Conservation (phyloP, 1,140 invertebrate species). For the Augochlora pura region DNA sequence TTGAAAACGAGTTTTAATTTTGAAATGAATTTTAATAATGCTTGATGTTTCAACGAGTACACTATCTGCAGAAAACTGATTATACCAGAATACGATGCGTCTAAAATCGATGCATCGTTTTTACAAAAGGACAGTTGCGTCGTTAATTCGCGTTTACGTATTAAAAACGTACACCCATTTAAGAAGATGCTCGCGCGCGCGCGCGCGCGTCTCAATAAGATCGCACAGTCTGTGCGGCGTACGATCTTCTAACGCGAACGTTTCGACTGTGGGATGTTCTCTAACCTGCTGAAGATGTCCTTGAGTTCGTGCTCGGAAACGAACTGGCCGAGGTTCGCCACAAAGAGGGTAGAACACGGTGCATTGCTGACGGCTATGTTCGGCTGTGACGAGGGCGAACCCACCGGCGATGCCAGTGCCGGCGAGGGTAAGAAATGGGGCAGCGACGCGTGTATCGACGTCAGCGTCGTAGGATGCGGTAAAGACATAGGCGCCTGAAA, state of each 20-base stretch:
- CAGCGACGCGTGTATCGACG: slow-evolving; percentile 89
- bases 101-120: too few relatives aligned
- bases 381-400: slow-evolving; percentile 88
- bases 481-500: slow-evolving; percentile 85
- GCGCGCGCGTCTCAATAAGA: not conserved
- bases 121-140: too few relatives aligned
- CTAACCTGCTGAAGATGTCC: slow-evolving; percentile 97
- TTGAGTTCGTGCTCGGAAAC: slow-evolving; percentile 98
- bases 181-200: too few relatives aligned
- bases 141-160: not conserved
- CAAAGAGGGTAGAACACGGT: slow-evolving; percentile 98
- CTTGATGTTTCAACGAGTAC: too few relatives aligned
- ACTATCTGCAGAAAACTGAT: too few relatives aligned
- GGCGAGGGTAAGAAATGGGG: slow-evolving; percentile 90
- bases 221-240: not conserved
- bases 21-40: too few relatives aligned
- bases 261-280: slow-evolving; percentile 18
- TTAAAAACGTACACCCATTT: not conserved
- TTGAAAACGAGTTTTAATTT: too few relatives aligned
- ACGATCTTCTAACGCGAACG: not conserved
- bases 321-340: slow-evolving; percentile 97
- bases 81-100: too few relatives aligned
- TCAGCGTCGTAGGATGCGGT: slow-evolving; percentile 89
- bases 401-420: slow-evolving; percentile 92
- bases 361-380: slow-evolving; percentile 84